Conservation (phyloP, 2,888 invertebrate genomes). For the Chaetogeoica ovagalla region DNA sequence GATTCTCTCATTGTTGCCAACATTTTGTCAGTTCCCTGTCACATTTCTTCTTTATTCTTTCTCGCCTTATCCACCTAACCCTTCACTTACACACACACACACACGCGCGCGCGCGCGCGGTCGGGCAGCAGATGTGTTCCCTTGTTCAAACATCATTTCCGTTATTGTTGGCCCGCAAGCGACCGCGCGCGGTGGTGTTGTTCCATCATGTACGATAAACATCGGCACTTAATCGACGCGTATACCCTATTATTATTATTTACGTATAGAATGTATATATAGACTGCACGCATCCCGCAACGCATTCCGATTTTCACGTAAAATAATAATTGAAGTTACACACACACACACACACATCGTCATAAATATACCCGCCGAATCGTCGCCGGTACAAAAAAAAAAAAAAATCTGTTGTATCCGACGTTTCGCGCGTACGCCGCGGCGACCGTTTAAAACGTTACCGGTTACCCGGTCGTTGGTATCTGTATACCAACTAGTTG, state of each 20-base stretch:
- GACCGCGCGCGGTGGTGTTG: too few species aligned
- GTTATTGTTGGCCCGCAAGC: conserved; percentile 45
- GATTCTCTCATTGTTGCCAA: conserved; percentile 50
- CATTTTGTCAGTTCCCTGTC: conserved; percentile 52
- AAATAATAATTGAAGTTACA: too few species aligned
- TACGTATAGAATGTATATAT: too few species aligned
- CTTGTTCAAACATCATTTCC: conserved; percentile 41
- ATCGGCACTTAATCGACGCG: conserved; percentile 23
- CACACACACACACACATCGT: too few species aligned
- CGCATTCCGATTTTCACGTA: too few species aligned
- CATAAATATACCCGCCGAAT: too few species aligned
- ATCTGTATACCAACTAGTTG: too few species aligned
- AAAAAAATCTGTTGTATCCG: too few species aligned
- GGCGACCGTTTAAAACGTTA: too few species aligned
- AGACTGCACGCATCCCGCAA: too few species aligned
- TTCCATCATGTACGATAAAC: conserved; percentile 10
- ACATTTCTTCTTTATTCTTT: conserved; percentile 46
- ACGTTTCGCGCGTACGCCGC: neutral
- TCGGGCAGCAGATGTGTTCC: conserved; percentile 42
- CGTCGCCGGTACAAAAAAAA: too few species aligned
- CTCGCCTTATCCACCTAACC: conserved; percentile 31
- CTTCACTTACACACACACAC: conserved; percentile 36
- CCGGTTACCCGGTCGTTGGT: too few species aligned
- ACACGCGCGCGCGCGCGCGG: neutral
- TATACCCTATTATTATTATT: neutral